These are phyloP conservation scores for Leptopilina drosophilae DNA, from an alignment of 2,888 invertebrate species.

Conservation along the genomic window DNA sequence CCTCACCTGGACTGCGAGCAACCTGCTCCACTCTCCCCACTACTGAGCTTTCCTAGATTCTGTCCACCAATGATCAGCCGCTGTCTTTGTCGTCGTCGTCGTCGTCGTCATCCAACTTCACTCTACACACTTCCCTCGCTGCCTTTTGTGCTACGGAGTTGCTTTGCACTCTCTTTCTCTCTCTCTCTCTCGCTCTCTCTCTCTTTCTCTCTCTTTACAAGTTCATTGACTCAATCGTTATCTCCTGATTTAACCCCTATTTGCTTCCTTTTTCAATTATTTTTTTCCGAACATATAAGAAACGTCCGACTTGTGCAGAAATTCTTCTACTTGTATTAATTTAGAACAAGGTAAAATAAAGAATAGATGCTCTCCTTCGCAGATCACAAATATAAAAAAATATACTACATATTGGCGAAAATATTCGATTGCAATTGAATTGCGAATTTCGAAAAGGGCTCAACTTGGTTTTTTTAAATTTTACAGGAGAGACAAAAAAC, in stretches of 20 bases:
- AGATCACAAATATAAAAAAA: too few relatives aligned
- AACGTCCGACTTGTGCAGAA: too few relatives aligned
- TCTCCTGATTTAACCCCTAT: not conserved
- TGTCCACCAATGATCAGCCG: slow-evolving; percentile 75
- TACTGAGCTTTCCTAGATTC: slow-evolving; percentile 61
- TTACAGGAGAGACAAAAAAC: too few relatives aligned
- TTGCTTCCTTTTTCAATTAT: not conserved
- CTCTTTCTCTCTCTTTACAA: not conserved
- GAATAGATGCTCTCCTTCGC: too few relatives aligned
- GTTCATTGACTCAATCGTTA: slow-evolving; percentile 38
- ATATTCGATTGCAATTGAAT: too few relatives aligned
- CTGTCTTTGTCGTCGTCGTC: slow-evolving; percentile 66
- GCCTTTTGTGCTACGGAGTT: not conserved
- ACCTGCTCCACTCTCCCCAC: slow-evolving; percentile 66
- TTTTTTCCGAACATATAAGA: not conserved
- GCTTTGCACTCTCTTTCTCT: not conserved
- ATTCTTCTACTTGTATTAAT: too few relatives aligned
- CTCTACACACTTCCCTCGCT: slow-evolving; percentile 25
- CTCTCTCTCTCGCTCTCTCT: too few relatives aligned
- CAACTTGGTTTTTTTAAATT: too few relatives aligned
- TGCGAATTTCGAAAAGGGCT: too few relatives aligned
- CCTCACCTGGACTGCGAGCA: slow-evolving; percentile 63
- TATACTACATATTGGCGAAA: too few relatives aligned
- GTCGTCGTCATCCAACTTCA: slow-evolving; percentile 49
- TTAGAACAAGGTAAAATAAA: too few relatives aligned